These are phyloP conservation scores for Pomatostomus ruficeps DNA, from an alignment of 2,113 vertebrate species.

Conservation along the genomic window DNA sequence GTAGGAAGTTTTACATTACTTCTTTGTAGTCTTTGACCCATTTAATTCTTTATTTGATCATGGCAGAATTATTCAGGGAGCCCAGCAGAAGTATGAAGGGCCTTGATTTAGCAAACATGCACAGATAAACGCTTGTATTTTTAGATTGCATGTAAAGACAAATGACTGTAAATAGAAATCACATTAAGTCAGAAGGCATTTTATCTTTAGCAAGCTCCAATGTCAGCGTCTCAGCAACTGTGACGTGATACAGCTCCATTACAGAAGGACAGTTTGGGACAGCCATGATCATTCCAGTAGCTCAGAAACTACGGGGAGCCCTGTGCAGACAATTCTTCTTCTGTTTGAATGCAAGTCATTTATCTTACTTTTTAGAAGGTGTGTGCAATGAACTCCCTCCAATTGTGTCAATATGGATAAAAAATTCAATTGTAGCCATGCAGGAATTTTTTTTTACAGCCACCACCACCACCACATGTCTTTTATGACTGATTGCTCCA, in stretches of 20 bases:
- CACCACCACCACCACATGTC: not conserved
- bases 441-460: no score
- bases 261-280: not conserved
- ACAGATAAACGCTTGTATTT: not conserved
- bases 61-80: not conserved
- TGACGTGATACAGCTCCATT: not conserved
- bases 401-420: not conserved
- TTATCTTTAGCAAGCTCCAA: not conserved
- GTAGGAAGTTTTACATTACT: not conserved
- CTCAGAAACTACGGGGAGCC: not conserved
- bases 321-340: not conserved
- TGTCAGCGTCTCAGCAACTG: not conserved
- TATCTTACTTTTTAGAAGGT: not conserved
- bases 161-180: not conserved
- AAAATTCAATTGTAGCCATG: rapidly evolving
- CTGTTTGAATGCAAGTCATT: not conserved
- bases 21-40: not conserved
- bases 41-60: not conserved
- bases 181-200: not conserved
- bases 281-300: not conserved
- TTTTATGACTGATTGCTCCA: not conserved
- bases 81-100: not conserved
- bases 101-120: not conserved
- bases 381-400: not conserved
- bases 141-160: not conserved